These are phyloP conservation scores for Platerodrilus igneus DNA, from an alignment of 2,888 invertebrate species.

Conservation along the genomic window DNA sequence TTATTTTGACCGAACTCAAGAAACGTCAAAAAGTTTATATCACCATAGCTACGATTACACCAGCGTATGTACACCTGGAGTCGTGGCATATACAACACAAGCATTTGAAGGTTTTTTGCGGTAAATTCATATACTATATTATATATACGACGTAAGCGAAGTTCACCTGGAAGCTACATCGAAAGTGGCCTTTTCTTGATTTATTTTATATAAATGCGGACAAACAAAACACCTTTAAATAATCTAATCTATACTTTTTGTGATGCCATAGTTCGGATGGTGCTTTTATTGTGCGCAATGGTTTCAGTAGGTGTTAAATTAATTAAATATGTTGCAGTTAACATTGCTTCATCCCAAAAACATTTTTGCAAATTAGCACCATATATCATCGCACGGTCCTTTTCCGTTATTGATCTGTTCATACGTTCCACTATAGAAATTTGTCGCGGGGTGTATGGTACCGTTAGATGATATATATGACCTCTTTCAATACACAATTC, in stretches of 20 bases:
- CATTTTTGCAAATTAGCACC: slow-evolving; percentile 29
- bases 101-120: too few species aligned
- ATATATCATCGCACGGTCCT: slow-evolving; percentile 7
- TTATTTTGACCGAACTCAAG: too few species aligned
- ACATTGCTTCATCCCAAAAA: slow-evolving; percentile 13
- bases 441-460: slow-evolving; percentile 14
- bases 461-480: slow-evolving; percentile 18
- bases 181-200: slow-evolving; percentile 34
- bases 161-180: slow-evolving; percentile 38
- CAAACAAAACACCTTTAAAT: slow-evolving; percentile 37
- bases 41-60: slow-evolving; percentile 37
- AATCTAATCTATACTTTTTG: slow-evolving; percentile 35
- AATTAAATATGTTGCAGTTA: slow-evolving; percentile 26
- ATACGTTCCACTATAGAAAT: slow-evolving; percentile 16
- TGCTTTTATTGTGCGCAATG: slow-evolving; percentile 15
- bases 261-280: slow-evolving; percentile 32
- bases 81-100: too few species aligned
- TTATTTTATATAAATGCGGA: slow-evolving; percentile 38
- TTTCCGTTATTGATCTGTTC: slow-evolving; percentile 15
- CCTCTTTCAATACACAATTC: slow-evolving; percentile 18
- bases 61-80: too few species aligned
- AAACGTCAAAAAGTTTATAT: slow-evolving; percentile 23
- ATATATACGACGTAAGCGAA: too few species aligned
- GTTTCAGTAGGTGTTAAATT: slow-evolving; percentile 32
- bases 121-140: too few species aligned